phyloP scores from a whole-genome alignment of 2,888 invertebrate genomes.

The Lycocerus yunnanus region DNA sequence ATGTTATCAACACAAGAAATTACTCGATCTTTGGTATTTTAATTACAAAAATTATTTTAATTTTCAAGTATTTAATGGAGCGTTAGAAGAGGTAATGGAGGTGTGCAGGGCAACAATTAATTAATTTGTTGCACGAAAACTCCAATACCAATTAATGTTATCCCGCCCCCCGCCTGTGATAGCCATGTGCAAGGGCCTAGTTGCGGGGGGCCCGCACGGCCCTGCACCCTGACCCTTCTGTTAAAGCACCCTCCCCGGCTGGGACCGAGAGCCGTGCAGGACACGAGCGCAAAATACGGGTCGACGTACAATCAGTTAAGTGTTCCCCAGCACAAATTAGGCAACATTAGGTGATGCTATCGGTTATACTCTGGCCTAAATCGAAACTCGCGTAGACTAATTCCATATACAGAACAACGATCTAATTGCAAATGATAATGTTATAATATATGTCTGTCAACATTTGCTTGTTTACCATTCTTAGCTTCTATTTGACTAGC shows the following conservation, averaged over 20 bases:
- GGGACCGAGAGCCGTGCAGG: constrained; percentile 31
- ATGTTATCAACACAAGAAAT: not conserved
- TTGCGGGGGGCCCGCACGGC: constrained; percentile 35
- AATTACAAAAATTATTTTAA: not conserved
- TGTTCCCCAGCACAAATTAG: constrained; percentile 49
- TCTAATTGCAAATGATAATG: constrained; percentile 53
- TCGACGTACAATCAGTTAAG: constrained; percentile 40
- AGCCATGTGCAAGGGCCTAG: constrained; percentile 32
- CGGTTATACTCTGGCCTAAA: constrained; percentile 55
- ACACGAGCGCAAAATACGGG: constrained; percentile 31
- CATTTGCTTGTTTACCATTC: constrained; percentile 54
- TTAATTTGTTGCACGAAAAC: constrained; percentile 27
- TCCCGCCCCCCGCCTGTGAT: constrained; percentile 38
- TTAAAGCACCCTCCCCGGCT: constrained; percentile 28
- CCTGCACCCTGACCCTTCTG: constrained; percentile 31
- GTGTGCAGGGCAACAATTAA: constrained; percentile 33
- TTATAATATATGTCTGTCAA: constrained; percentile 51
- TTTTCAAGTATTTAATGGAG: not conserved
- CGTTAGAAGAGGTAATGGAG: constrained; percentile 37
- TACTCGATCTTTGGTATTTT: not conserved
- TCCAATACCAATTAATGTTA: constrained; percentile 23
- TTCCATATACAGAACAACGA: constrained; percentile 58
- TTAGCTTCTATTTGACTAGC: constrained; percentile 56
- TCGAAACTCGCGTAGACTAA: constrained; percentile 58
- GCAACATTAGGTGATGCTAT: constrained; percentile 41